Evolutionary conservation across 2,797 vertebrate species (phyloP).

Genomic region (Intellagama lesueurii): DNA sequence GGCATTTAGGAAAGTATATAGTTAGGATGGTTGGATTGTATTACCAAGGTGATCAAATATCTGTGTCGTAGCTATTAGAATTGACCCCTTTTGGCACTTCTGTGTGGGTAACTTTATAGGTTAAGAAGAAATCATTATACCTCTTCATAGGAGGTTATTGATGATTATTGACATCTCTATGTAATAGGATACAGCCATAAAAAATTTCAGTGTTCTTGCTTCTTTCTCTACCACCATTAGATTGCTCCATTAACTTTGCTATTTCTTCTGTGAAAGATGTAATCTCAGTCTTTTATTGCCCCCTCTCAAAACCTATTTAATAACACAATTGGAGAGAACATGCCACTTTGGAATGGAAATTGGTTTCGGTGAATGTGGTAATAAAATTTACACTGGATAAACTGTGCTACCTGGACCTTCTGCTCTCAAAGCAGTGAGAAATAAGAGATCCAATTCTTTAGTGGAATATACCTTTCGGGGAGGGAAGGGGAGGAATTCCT

Average conservation of each 20-base stretch:
- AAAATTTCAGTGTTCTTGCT: slow-evolving; percentile 2
- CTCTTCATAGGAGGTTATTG: slow-evolving; percentile 23
- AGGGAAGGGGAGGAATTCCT: background rate
- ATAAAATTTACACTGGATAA: slow-evolving; percentile 25
- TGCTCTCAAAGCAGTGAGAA: slow-evolving; percentile 17
- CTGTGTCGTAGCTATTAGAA: background rate
- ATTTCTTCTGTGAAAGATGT: slow-evolving; percentile 29
- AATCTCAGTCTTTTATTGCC: slow-evolving; percentile 27
- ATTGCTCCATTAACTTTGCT: slow-evolving; percentile 42
- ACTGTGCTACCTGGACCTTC: slow-evolving; percentile 5
- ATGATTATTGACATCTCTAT: slow-evolving; percentile 31
- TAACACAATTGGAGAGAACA: slow-evolving; percentile 2
- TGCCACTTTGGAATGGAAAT: slow-evolving; percentile 25
- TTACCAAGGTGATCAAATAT: background rate
- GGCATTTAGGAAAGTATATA: background rate
- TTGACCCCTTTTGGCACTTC: background rate
- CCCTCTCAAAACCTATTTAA: slow-evolving; percentile 45
- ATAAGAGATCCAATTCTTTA: slow-evolving; percentile 1
- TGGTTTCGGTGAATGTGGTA: slow-evolving; percentile 29
- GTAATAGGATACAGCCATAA: slow-evolving; percentile 4
- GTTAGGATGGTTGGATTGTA: background rate
- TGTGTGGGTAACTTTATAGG: slow-evolving; percentile 1
- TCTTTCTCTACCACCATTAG: slow-evolving; percentile 14
- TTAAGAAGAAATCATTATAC: slow-evolving; percentile 2
- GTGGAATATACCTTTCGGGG: background rate